Percentiles rank a stretch among this genome's conserved stretches.
Evolutionary conservation across 2,888 invertebrate species (phyloP).

Genomic region (Mellilla xanthometata): DNA sequence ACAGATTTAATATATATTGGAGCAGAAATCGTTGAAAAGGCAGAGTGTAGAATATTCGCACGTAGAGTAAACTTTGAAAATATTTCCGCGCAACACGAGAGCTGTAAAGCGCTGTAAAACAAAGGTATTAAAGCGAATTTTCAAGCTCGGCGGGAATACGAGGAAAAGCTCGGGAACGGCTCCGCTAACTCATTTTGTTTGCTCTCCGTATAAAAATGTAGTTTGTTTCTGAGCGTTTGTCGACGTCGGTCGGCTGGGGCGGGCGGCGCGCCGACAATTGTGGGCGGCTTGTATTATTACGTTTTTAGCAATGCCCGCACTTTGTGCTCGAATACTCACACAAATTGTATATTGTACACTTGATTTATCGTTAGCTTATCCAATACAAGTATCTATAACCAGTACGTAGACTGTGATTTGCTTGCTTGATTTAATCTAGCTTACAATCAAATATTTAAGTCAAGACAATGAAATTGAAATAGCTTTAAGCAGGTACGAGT

Average conservation of each 20-base stretch:
- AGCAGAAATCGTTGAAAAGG: constrained; percentile 38
- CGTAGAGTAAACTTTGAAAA: constrained; percentile 61
- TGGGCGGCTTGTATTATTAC: constrained; percentile 52
- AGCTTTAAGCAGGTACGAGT: too few species aligned
- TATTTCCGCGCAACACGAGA: constrained; percentile 66
- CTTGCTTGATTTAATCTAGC: too few species aligned
- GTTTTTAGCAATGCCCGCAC: constrained; percentile 47
- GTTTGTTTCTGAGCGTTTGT: constrained; percentile 67
- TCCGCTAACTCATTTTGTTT: constrained; percentile 76
- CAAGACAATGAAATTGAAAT: too few species aligned
- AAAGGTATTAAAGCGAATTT: constrained; percentile 80
- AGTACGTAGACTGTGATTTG: too few species aligned
- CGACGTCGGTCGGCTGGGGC: constrained; percentile 29
- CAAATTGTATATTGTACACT: constrained; percentile 42
- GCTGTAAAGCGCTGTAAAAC: constrained; percentile 74
- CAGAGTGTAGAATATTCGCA: constrained; percentile 52
- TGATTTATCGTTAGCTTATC: constrained; percentile 30
- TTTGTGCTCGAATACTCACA: constrained; percentile 47
- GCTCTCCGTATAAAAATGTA: constrained; percentile 74
- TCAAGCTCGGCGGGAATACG: constrained; percentile 66
- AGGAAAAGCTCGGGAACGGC: constrained; percentile 67
- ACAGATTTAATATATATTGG: constrained; percentile 24
- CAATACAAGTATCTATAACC: too few species aligned
- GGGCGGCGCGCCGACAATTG: constrained; percentile 39
- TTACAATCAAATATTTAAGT: too few species aligned